phyloP scores from a whole-genome alignment of 2,113 vertebrate species.

The Ivindomyrus marchei region DNA sequence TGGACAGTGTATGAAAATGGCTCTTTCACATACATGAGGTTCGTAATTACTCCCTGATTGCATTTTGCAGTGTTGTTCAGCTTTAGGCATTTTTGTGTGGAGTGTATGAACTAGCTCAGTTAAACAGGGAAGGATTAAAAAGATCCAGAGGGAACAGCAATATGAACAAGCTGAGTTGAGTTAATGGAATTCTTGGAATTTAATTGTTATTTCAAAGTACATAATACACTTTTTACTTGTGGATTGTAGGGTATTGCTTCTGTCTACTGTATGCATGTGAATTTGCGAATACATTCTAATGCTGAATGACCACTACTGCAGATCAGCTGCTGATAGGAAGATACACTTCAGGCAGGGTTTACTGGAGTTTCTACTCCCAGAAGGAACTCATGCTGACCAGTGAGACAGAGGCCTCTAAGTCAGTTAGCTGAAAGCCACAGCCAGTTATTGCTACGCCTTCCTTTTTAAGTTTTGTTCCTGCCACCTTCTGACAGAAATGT shows the following conservation, averaged over 20 bases:
- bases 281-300: background rate
- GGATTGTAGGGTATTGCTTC: background rate
- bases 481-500: background rate
- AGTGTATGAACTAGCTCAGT: background rate
- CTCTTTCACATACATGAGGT: constrained; percentile 13
- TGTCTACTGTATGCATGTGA: background rate
- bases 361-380: background rate
- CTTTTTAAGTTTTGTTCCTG: background rate
- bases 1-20: constrained; percentile 23
- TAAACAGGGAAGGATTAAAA: constrained; percentile 14
- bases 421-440: background rate
- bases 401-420: background rate
- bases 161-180: background rate
- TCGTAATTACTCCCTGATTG: constrained; percentile 20
- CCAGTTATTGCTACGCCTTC: background rate
- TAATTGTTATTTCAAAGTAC: background rate
- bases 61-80: constrained; percentile 10
- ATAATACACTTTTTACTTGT: background rate
- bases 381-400: background rate
- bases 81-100: constrained; percentile 11
- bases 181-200: background rate
- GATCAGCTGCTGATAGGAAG: background rate
- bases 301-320: background rate
- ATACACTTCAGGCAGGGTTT: background rate
- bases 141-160: background rate